These are phyloP conservation scores for Bubalus kerabau DNA, from an alignment of 2,113 vertebrate genomes.

Conservation along the genomic window DNA sequence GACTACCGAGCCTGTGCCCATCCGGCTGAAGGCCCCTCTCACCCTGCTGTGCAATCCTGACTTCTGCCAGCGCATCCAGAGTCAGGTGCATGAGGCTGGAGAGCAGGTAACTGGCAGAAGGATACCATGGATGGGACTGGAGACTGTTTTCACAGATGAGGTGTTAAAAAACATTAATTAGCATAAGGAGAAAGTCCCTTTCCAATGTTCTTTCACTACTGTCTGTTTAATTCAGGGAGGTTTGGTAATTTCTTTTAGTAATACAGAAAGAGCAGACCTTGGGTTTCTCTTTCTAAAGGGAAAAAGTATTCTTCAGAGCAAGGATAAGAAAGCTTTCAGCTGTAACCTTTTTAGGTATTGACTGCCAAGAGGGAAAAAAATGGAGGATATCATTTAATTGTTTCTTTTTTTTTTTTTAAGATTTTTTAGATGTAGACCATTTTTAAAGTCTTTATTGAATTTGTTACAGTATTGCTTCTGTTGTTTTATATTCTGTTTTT, in stretches of 20 bases:
- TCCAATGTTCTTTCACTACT: neutral
- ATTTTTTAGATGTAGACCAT: neutral
- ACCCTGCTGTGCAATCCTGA: conserved; percentile 71
- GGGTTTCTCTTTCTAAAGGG: neutral
- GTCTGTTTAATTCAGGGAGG: neutral
- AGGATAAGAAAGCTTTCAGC: neutral
- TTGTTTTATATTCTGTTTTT: neutral
- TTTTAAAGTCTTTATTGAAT: neutral
- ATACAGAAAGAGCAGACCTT: neutral
- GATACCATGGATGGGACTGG: neutral
- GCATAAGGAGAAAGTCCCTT: neutral
- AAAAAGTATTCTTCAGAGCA: neutral
- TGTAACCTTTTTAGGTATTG: neutral
- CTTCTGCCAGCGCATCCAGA: conserved; percentile 80
- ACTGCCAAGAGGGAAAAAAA: neutral
- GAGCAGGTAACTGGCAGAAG: conserved; percentile 80
- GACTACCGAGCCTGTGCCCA: conserved; percentile 67
- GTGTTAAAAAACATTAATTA: neutral
- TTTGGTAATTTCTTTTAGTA: neutral
- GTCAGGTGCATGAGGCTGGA: conserved; percentile 78
- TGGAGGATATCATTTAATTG: neutral
- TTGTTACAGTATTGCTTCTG: neutral
- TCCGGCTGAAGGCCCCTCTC: conserved; percentile 71
- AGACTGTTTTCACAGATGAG: neutral
- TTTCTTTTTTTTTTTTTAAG: neutral